phyloP scores from a whole-genome alignment of 30 jellyfish, hydroid and myxozoan species.

The Aurelia coerulea region DNA sequence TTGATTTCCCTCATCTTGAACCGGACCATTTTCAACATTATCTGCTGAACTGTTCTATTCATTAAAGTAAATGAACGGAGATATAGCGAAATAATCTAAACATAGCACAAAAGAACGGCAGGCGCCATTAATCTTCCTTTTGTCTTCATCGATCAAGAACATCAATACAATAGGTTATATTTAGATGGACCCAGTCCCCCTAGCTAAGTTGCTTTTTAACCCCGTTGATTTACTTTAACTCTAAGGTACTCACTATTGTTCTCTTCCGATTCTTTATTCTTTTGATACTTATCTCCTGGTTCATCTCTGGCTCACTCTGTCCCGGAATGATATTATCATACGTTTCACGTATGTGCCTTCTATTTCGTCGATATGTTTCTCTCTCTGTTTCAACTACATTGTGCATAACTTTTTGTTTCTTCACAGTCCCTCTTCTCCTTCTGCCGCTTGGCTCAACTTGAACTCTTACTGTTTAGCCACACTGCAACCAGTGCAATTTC shows the following conservation, averaged over 20 bases:
- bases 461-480: conserved; percentile 1
- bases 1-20: conserved; percentile 26
- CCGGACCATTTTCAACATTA: conserved; percentile 6
- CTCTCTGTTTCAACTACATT: conserved; percentile 8
- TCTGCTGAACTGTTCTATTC: neutral
- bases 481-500: neutral
- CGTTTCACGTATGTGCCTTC: neutral
- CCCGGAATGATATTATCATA: neutral
- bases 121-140: too few relatives aligned
- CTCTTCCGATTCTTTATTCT: too few relatives aligned
- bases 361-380: conserved; percentile 11
- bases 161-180: too few relatives aligned
- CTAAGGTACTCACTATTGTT: too few relatives aligned
- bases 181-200: too few relatives aligned
- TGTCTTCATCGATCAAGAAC: too few relatives aligned
- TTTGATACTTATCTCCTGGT: too few relatives aligned
- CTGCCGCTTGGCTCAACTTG: conserved; percentile 9
- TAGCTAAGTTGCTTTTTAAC: too few relatives aligned
- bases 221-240: too few relatives aligned
- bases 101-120: too few relatives aligned
- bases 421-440: conserved; percentile 15
- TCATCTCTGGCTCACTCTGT: conserved; percentile 7
- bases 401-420: neutral
- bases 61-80: too few relatives aligned
- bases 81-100: too few relatives aligned